phyloP scores from a whole-genome alignment of 2,113 vertebrate species.

The Hiodon tergisus region DNA sequence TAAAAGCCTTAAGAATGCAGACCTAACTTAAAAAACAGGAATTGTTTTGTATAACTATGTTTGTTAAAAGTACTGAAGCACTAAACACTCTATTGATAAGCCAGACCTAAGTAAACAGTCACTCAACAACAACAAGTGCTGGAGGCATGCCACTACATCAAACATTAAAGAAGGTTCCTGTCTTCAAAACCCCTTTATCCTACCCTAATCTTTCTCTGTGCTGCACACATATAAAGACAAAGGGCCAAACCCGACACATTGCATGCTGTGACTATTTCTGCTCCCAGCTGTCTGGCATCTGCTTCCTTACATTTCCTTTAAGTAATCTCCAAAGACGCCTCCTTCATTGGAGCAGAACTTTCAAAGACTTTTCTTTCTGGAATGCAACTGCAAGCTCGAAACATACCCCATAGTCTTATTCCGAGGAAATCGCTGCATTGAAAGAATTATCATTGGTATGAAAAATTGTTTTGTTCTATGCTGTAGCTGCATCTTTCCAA shows the following conservation, averaged over 20 bases:
- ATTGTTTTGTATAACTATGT: too few relatives aligned
- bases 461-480: too few relatives aligned
- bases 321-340: constrained; percentile 11
- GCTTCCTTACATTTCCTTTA: constrained; percentile 15
- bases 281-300: constrained; percentile 5
- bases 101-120: not conserved
- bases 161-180: not conserved
- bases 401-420: constrained; percentile 7
- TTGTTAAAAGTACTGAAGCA: too few relatives aligned
- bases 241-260: not conserved
- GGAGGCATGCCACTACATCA: not conserved
- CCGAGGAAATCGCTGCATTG: not conserved
- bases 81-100: too few relatives aligned
- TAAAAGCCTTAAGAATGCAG: too few relatives aligned
- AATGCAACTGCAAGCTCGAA: constrained; percentile 24
- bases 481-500: too few relatives aligned
- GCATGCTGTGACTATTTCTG: not conserved
- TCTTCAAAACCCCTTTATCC: not conserved
- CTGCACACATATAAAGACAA: constrained; percentile 19
- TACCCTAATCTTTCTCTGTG: not conserved
- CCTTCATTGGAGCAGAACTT: constrained; percentile 7
- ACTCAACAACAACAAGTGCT: not conserved
- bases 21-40: too few relatives aligned
- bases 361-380: constrained; percentile 27
- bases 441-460: not conserved